A percentile compares a stretch with the other conserved stretches of the same genome.
Evolutionary conservation across 2,797 vertebrate species (phyloP).

Genomic region (Coregonus suidteri): DNA sequence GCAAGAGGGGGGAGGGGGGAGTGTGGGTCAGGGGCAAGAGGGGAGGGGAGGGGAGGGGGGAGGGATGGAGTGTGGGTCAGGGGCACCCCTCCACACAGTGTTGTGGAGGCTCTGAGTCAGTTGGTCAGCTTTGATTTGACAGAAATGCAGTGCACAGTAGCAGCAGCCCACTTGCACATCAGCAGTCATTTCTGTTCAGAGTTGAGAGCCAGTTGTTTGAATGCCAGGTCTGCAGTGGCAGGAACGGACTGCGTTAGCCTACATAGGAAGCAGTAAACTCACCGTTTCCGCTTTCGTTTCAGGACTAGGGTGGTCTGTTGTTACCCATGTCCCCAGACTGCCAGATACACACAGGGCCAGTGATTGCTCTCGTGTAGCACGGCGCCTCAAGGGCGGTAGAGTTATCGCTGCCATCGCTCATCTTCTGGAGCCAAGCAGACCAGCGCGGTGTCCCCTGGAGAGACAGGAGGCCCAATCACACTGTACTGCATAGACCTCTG

Average conservation of each 20-base stretch:
- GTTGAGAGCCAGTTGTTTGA: not conserved
- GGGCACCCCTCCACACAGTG: slow-evolving; percentile 8
- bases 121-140: not conserved
- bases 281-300: not conserved
- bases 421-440: slow-evolving; percentile 27
- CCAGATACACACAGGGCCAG: not conserved
- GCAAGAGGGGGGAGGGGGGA: too few species aligned
- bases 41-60: too few species aligned
- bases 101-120: not conserved
- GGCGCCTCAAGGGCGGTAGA: slow-evolving; percentile 29
- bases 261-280: not conserved
- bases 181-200: not conserved
- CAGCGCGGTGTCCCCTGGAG: slow-evolving; percentile 14
- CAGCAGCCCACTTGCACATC: not conserved
- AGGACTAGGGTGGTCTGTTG: not conserved
- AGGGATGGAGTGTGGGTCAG: too few species aligned
- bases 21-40: too few species aligned
- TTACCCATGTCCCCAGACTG: not conserved
- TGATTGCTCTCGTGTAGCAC: not conserved
- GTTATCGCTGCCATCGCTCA: slow-evolving; percentile 49
- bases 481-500: not conserved
- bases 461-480: slow-evolving; percentile 28
- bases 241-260: not conserved
- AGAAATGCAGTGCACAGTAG: not conserved
- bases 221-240: not conserved